Conservation (phyloP, 2,797 vertebrate genomes). For the Pachyuromys duprasi region DNA sequence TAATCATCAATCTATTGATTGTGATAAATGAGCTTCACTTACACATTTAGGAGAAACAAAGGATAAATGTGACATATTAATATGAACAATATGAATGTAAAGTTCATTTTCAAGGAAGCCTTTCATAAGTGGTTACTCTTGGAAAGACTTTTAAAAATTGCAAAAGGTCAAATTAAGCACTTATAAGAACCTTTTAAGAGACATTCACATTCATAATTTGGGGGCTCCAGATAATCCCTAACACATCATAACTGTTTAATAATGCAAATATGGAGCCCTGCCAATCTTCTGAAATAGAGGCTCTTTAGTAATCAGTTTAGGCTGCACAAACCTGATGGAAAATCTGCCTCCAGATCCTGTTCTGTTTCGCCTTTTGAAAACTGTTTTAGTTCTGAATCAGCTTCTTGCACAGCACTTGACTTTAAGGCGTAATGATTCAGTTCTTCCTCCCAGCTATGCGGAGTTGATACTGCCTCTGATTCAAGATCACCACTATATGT, state of each 20-base stretch:
- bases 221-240: constrained; percentile 3
- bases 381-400: constrained; percentile 86
- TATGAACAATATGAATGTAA: background rate
- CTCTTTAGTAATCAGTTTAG: background rate
- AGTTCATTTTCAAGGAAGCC: constrained; percentile 30
- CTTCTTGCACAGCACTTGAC: constrained; percentile 86
- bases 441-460: constrained; percentile 95
- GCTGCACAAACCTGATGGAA: constrained; percentile 91
- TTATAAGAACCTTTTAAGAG: background rate
- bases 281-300: constrained; percentile 40
- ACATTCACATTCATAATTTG: background rate
- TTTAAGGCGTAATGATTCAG: constrained; percentile 90
- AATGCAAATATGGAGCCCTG: background rate
- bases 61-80: background rate
- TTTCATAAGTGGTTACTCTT: background rate
- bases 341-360: constrained; percentile 96
- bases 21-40: constrained; percentile 39
- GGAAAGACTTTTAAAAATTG: constrained; percentile 5
- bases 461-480: constrained; percentile 93
- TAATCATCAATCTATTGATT: background rate
- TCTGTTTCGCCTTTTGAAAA: constrained; percentile 88
- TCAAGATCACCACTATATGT: constrained; percentile 95
- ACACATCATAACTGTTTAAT: constrained; percentile 14
- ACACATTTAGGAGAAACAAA: constrained; percentile 39
- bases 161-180: background rate